phyloP scores from a whole-genome alignment of 1,140 invertebrate species.

The Laupala kohalensis region DNA sequence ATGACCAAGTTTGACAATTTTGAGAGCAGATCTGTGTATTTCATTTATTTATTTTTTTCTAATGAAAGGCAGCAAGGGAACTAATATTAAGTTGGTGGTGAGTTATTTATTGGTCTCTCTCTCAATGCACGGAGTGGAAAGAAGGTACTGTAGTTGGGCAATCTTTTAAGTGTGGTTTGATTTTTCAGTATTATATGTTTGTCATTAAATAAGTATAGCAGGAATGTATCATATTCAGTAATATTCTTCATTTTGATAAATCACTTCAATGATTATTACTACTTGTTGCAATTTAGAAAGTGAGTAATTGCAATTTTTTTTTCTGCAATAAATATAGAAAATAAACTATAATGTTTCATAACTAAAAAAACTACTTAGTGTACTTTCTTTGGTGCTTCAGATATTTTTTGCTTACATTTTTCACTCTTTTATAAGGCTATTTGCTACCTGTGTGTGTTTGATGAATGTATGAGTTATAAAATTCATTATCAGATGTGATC shows the following conservation, averaged over 20 bases:
- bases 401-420: not conserved
- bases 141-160: constrained; percentile 8
- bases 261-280: not conserved
- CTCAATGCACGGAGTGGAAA: constrained; percentile 7
- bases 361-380: not conserved
- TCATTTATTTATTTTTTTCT: not conserved
- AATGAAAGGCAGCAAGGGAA: constrained; percentile 1
- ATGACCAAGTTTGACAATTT: not conserved
- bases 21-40: not conserved
- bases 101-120: constrained; percentile 4
- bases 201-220: not conserved
- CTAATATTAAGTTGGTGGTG: not conserved
- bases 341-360: not conserved
- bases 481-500: not conserved
- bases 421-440: not conserved
- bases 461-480: constrained; percentile 3
- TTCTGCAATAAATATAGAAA: not conserved
- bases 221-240: not conserved
- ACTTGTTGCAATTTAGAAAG: not conserved
- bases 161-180: constrained; percentile 9
- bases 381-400: not conserved
- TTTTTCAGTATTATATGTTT: not conserved
- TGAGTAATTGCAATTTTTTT: not conserved
- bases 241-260: not conserved
- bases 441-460: not conserved